Percentiles rank a stretch among this genome's conserved stretches.
Conservation (phyloP, 2,113 vertebrate species). For the Lycocorax pyrrhopterus region DNA sequence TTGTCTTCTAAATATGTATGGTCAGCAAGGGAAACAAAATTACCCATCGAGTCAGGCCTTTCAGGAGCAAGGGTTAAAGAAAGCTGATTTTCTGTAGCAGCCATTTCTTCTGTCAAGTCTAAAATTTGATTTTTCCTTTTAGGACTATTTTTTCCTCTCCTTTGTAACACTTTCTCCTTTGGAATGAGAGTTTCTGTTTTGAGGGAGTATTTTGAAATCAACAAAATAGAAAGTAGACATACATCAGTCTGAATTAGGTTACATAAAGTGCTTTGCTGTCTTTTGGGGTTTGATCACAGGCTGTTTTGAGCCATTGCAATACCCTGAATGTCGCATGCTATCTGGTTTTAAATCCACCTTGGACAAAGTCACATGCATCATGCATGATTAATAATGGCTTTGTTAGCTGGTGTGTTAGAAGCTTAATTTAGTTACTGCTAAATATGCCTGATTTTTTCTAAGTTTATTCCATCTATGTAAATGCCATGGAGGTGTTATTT, state of each 20-base stretch:
- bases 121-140: not conserved
- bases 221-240: not conserved
- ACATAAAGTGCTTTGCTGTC: not conserved
- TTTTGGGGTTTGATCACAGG: not conserved
- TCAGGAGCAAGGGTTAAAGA: not conserved
- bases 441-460: not conserved
- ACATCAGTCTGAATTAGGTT: not conserved
- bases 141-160: not conserved
- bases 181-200: not conserved
- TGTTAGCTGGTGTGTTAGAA: slow-evolving; percentile 17
- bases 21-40: not conserved
- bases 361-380: slow-evolving; percentile 22
- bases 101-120: not conserved
- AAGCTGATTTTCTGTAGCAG: not conserved
- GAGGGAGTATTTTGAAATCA: not conserved
- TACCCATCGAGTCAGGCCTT: not conserved
- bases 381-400: slow-evolving; percentile 34
- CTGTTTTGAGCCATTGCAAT: not conserved
- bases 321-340: not conserved
- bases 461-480: not conserved
- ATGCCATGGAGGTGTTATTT: not conserved
- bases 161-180: not conserved
- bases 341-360: slow-evolving; percentile 7
- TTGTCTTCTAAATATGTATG: not conserved
- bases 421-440: slow-evolving; percentile 35